phyloP scores from a whole-genome alignment of 2,797 vertebrate species.

The Synaphobranchus kaupii region DNA sequence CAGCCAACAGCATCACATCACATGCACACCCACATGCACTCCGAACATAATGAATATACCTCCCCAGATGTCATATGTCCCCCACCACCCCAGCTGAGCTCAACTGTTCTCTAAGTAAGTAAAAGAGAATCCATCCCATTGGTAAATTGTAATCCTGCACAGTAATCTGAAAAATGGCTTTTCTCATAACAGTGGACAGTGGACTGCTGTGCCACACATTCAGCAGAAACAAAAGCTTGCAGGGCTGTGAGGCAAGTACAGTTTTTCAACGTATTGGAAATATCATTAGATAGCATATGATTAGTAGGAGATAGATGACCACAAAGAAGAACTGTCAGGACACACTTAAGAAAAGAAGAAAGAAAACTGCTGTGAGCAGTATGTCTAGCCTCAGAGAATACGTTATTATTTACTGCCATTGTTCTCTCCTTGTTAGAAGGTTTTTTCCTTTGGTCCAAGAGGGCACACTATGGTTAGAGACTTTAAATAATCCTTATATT shows the following conservation, averaged over 20 bases:
- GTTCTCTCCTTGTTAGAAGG: background rate
- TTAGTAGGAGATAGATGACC: background rate
- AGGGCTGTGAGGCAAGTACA: background rate
- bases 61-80: background rate
- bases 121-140: conserved; percentile 5
- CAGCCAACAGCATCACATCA: background rate
- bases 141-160: conserved; percentile 11
- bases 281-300: background rate
- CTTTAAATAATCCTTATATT: background rate
- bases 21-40: background rate
- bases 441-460: background rate
- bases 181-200: background rate
- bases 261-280: background rate
- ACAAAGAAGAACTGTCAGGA: background rate
- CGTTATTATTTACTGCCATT: background rate
- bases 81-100: background rate
- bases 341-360: background rate
- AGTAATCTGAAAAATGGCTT: conserved; percentile 17
- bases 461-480: background rate
- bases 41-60: background rate
- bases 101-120: background rate
- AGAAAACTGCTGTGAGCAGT: background rate
- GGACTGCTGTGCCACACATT: background rate
- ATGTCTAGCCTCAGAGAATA: background rate
- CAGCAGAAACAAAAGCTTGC: background rate